Percentiles rank a stretch among this genome's conserved stretches.
Conservation (phyloP, 2,888 invertebrate species). For the Chalcosyrphus nemorum region DNA sequence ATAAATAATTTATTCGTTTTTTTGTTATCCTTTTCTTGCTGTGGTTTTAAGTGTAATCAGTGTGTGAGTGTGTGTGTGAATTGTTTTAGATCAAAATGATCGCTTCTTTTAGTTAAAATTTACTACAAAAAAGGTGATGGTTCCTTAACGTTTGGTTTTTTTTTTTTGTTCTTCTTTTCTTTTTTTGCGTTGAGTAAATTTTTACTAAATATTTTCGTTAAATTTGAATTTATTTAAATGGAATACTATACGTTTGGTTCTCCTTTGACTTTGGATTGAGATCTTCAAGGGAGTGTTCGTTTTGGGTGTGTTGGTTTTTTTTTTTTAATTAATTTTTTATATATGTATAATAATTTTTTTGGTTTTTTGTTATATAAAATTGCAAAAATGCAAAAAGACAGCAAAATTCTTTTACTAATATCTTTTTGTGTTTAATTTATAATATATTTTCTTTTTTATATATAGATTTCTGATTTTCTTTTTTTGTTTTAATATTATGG, state of each 20-base stretch:
- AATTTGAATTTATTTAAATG: slow-evolving; percentile 22
- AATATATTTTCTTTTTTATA: slow-evolving; percentile 74
- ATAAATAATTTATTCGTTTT: slow-evolving; percentile 65
- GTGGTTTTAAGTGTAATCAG: slow-evolving; percentile 34
- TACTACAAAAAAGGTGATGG: slow-evolving; percentile 25
- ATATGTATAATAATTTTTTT: slow-evolving; percentile 63
- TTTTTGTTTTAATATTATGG: slow-evolving; percentile 77
- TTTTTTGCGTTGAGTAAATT: slow-evolving; percentile 79
- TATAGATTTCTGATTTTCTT: slow-evolving; percentile 73
- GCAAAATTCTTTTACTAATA: slow-evolving; percentile 77
- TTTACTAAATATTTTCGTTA: slow-evolving; percentile 78
- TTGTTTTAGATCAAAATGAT: slow-evolving; percentile 51
- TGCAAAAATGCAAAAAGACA: slow-evolving; percentile 83
- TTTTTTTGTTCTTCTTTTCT: no score
- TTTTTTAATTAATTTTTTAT: slow-evolving; percentile 63
- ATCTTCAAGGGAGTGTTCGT: slow-evolving; percentile 39
- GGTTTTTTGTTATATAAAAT: slow-evolving; percentile 80
- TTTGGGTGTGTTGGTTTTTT: slow-evolving; percentile 42
- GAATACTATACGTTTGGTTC: slow-evolving; percentile 4
- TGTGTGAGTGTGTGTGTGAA: slow-evolving; percentile 26
- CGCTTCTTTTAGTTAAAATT: slow-evolving; percentile 55
- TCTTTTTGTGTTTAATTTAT: slow-evolving; percentile 74
- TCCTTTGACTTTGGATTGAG: slow-evolving; percentile 13
- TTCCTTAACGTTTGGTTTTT: slow-evolving; percentile 45
- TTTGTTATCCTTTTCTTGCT: slow-evolving; percentile 46